Conservation (phyloP, 2,113 vertebrate species). For the Lycaon pictus region DNA sequence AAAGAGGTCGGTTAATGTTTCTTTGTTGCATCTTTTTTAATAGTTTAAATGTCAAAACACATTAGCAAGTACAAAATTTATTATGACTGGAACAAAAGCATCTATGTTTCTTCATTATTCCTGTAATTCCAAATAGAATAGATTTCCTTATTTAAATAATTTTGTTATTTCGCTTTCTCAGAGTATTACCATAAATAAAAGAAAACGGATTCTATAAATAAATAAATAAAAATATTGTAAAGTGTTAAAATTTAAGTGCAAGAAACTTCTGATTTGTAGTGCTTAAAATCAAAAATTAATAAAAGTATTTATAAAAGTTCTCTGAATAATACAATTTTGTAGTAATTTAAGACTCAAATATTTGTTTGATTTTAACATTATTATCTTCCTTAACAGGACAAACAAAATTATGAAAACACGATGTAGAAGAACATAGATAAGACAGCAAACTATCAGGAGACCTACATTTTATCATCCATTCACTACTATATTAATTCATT, state of each 20-base stretch:
- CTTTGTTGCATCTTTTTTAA: too few relatives aligned
- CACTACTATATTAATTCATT: not conserved
- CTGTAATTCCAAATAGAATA: too few relatives aligned
- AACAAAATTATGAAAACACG: not conserved
- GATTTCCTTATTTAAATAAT: too few relatives aligned
- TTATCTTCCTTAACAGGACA: not conserved
- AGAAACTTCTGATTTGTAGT: not conserved
- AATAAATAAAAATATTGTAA: not conserved
- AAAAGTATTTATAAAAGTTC: not conserved
- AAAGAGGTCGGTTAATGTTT: too few relatives aligned
- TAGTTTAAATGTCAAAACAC: too few relatives aligned
- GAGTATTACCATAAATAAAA: too few relatives aligned
- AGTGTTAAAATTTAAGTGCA: not conserved
- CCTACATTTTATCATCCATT: not conserved
- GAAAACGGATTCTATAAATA: too few relatives aligned
- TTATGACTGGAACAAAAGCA: too few relatives aligned
- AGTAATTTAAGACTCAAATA: not conserved
- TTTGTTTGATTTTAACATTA: not conserved
- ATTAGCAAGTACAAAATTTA: too few relatives aligned
- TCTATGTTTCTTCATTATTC: too few relatives aligned
- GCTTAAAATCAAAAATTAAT: not conserved
- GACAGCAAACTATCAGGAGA: not conserved
- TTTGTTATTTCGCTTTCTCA: too few relatives aligned
- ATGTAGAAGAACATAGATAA: not conserved
- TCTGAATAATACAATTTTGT: not conserved